These are phyloP conservation scores for Herpailurus yagouaroundi DNA, from an alignment of 2,113 vertebrate genomes.

Conservation along the genomic window DNA sequence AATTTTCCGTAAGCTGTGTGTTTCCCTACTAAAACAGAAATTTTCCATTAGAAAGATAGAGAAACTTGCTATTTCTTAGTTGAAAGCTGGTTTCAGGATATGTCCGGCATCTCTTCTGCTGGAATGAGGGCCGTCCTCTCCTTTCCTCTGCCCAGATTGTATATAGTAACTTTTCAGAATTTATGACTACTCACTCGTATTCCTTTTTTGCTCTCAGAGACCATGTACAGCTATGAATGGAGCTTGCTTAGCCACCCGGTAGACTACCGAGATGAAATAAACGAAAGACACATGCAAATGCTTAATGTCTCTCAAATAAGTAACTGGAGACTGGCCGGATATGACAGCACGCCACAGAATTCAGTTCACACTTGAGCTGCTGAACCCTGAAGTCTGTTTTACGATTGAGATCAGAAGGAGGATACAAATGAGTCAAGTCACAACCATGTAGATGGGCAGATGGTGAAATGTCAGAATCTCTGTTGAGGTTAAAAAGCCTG, in stretches of 20 bases:
- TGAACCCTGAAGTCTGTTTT: neutral
- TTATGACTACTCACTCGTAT: neutral
- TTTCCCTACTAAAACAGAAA: neutral
- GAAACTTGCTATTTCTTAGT: neutral
- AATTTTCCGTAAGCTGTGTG: neutral
- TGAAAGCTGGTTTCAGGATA: neutral
- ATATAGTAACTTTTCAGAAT: neutral
- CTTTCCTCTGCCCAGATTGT: neutral
- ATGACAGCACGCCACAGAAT: neutral
- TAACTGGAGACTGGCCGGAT: neutral
- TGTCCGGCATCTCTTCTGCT: neutral
- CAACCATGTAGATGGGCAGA: neutral
- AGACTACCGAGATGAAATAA: constrained; percentile 85
- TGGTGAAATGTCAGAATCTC: neutral
- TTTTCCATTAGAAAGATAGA: neutral
- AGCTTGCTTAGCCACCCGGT: constrained; percentile 85
- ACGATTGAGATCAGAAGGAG: neutral
- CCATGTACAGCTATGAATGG: constrained; percentile 88
- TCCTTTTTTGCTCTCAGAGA: constrained; percentile 79
- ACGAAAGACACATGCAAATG: constrained; percentile 79
- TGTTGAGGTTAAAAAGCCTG: neutral
- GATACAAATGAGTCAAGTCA: neutral
- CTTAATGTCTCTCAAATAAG: constrained; percentile 87
- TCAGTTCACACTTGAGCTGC: neutral
- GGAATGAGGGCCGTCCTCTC: neutral